Evolutionary conservation across 2,888 invertebrate genomes (phyloP), one percentile per base, ranked within the genome.

Genomic region (Podabrus alpinus): DNA sequence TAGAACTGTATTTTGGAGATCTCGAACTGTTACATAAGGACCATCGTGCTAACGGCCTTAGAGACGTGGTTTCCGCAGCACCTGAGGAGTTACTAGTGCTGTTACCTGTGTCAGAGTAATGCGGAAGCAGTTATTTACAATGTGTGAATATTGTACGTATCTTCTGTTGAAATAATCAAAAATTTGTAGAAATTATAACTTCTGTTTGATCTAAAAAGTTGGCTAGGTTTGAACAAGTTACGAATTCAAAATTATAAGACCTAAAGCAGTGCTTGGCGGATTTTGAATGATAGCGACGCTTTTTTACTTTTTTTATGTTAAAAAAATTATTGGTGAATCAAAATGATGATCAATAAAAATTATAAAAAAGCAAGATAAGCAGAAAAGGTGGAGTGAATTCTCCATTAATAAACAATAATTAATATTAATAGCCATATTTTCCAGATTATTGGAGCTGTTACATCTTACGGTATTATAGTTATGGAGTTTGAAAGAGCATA

Each of bases 61-160:
- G 74, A 1, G 86, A 84, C 1, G 87, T 86, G 15, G 84, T 86
- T 70, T 87, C 86, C 61, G 85, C 83, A 25, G 84, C 85, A 75
- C 86, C 86, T 70, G 87, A 87, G 15, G 87, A 87, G 82, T 87
- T 87, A 82, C 86, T 87, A 72, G 84, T 83, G 80, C 86, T 86
- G 82, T 86, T 85, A 81, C 85, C 86, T 86, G 84, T 71, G 21
- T 68, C 16, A 72, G 62, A 72, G 68, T 72, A 72, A 68, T 68
- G 72, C 13, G 25, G 61, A 62, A 60, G 60, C 60, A 25, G 66
- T 72, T 72, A 72, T 72, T 68, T 72, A 72, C 72, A 72, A 25
- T 24, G 67, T 66, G 66, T 66, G 5, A 21, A 66, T 10, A 9
- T 19, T 25, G 25, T 13, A 19, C 16, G 16, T 25, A 15, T 15